Evolutionary conservation across 2,797 vertebrate species (phyloP), one percentile per base, ranked within the genome.

Genomic region (Cossypha heuglini): DNA sequence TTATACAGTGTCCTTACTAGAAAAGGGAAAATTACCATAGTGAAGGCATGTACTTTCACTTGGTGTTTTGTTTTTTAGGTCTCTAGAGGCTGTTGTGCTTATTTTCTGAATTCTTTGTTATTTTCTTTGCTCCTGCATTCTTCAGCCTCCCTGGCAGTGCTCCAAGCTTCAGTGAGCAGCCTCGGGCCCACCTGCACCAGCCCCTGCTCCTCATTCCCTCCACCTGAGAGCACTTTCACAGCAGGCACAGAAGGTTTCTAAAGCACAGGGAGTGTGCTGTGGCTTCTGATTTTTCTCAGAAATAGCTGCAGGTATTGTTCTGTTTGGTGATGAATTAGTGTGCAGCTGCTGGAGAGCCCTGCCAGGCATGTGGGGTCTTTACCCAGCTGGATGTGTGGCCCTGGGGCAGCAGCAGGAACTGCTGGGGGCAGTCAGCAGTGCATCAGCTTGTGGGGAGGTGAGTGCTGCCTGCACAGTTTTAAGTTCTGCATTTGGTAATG

Each of bases 341-440:
- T 24, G 64, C 16, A 64, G 67, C 72, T 46, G 38, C 48, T 37
- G 42, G 58, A n/a, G 37, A 28, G 5, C 6, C 17, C 8, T 55
- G 54, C 8, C 3, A 8, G 52, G 37, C n/a, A 17, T 0, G 2
- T 1, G 25, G 46, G 26, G 21, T 22, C 21, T 66, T 37, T 11
- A 42, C 29, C 21, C 0, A 1, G 24, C 48, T 2, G 3, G 13
- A 13, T 46, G 33, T 21, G 67, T 0, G 0, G 58, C 26, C 24
- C 13, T 1, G 0, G 42, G 13, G 21, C 71, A 76, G 22, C 82
- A 79, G 20, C 66, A 51, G 10, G 0, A 4, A 9, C 11, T 17
- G 11, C 26, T 0, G 0, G 20, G 19, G 16, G 10, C 10, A 7
- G 46, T 3, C 54, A 54, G 64, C 1, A 7, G 5, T 1, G 4